Evolutionary conservation across 1,140 invertebrate species (phyloP).

Genomic region (Maconellicoccus hirsutus): DNA sequence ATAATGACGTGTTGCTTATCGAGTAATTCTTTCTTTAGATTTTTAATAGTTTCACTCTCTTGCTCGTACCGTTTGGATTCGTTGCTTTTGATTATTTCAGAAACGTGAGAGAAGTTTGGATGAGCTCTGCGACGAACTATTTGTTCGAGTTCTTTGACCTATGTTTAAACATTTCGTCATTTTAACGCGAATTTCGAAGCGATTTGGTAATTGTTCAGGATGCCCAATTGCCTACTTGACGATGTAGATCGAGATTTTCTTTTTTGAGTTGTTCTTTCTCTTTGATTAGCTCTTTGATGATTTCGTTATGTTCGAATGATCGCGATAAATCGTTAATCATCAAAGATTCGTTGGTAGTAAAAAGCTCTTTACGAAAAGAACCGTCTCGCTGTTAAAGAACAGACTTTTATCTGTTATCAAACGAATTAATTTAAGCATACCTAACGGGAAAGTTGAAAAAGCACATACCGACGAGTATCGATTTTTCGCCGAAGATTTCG

Average conservation of each 20-base stretch:
- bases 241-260: conserved; percentile 3
- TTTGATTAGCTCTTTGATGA: conserved; percentile 12
- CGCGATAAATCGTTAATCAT: conserved; percentile 11
- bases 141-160: conserved; percentile 5
- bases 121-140: conserved; percentile 5
- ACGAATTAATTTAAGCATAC: not conserved
- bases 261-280: conserved; percentile 13
- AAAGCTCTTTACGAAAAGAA: not conserved
- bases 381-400: not conserved
- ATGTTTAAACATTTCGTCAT: not conserved
- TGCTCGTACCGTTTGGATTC: not conserved
- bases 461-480: not conserved
- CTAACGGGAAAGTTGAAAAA: not conserved
- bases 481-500: not conserved
- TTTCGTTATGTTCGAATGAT: not conserved
- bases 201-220: too few species aligned
- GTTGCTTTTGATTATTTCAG: not conserved
- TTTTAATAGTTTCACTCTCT: conserved; percentile 10
- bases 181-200: too few species aligned
- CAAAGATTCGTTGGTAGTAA: not conserved
- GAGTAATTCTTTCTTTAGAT: conserved; percentile 11
- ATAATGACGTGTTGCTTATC: conserved; percentile 12
- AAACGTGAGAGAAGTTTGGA: conserved; percentile 11
- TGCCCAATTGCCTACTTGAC: not conserved
- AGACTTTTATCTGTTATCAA: not conserved